Conservation (phyloP, 2,888 invertebrate genomes). For the Hirtodrosophila confusa region DNA sequence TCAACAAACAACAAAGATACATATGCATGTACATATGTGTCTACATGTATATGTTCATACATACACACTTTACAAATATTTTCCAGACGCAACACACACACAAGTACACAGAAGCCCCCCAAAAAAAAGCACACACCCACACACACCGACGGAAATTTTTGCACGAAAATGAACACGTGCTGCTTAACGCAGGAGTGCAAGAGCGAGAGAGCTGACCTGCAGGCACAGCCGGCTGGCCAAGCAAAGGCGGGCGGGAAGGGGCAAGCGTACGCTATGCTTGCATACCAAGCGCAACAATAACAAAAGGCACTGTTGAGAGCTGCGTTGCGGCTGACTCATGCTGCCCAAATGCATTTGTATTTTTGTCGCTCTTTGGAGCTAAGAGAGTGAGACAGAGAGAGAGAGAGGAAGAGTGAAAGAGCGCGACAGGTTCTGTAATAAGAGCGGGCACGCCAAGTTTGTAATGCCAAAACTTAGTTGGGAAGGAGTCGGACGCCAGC, state of each 20-base stretch:
- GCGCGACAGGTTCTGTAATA: conserved; percentile 25
- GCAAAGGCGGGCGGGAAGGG: conserved; percentile 1
- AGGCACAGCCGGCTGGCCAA: conserved; percentile 56
- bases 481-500: conserved; percentile 40
- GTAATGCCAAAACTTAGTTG: conserved; percentile 43
- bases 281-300: conserved; percentile 69
- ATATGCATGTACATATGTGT: background rate
- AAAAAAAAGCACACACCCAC: conserved; percentile 22
- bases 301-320: conserved; percentile 50
- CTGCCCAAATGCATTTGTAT: conserved; percentile 34
- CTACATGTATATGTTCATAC: background rate
- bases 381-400: conserved; percentile 29
- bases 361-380: conserved; percentile 52
- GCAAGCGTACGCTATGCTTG: conserved; percentile 44
- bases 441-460: conserved; percentile 47
- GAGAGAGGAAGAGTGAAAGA: conserved; percentile 20
- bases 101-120: conserved; percentile 10
- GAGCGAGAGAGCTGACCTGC: conserved; percentile 42
- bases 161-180: conserved; percentile 77
- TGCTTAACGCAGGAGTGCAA: conserved; percentile 47
- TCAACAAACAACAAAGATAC: conserved; percentile 59
- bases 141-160: conserved; percentile 60
- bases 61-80: conserved; percentile 13
- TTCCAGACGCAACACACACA: conserved; percentile 43
- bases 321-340: conserved; percentile 53